Conservation (phyloP, 2,113 vertebrate species). For the Erythrocercus mccallii region DNA sequence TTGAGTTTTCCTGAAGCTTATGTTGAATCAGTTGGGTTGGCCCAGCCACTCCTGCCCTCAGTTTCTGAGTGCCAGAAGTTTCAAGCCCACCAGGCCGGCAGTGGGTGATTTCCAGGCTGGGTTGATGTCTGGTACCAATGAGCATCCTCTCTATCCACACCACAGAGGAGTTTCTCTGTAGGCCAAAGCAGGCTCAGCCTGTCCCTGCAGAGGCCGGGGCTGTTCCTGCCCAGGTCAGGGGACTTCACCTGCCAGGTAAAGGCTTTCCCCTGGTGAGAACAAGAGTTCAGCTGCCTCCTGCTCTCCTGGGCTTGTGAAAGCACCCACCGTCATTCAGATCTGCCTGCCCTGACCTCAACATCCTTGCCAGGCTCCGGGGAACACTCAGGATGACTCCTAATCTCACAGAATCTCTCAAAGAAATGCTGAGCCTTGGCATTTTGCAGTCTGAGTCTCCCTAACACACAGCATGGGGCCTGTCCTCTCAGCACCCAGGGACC, state of each 20-base stretch:
- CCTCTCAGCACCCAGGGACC: background rate
- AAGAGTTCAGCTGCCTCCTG: background rate
- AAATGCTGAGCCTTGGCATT: background rate
- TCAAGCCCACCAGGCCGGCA: background rate
- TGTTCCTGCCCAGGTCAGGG: background rate
- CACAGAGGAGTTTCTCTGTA: background rate
- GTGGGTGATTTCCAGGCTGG: background rate
- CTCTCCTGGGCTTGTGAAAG: background rate
- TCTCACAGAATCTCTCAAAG: background rate
- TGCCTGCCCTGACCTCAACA: background rate
- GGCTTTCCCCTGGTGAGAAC: background rate
- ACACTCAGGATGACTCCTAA: background rate
- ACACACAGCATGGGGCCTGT: fast-evolving
- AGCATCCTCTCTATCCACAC: background rate
- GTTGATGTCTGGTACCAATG: fast-evolving
- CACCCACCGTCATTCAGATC: background rate
- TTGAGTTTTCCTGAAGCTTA: background rate
- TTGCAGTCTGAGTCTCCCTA: background rate
- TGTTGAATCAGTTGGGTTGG: background rate
- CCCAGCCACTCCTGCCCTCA: background rate
- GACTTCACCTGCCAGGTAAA: background rate
- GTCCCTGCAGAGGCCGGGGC: background rate
- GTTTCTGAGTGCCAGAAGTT: background rate
- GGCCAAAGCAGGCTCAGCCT: background rate
- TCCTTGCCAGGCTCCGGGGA: background rate